Evolutionary conservation across 2,888 invertebrate genomes (phyloP).

Genomic region (Dorcus parallelipipedus): DNA sequence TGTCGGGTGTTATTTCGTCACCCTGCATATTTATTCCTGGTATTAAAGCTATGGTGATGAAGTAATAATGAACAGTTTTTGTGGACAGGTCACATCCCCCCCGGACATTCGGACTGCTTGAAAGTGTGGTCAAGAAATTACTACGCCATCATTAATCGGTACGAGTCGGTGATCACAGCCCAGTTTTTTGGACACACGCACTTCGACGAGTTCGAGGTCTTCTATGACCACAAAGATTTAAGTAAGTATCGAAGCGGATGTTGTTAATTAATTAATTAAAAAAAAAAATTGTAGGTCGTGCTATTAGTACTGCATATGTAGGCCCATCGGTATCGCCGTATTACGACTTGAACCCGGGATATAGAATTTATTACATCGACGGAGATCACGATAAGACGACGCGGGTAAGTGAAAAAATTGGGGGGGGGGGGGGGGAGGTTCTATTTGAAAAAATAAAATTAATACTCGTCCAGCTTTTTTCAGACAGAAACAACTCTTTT

Average conservation of each 20-base stretch:
- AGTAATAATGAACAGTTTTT: neutral
- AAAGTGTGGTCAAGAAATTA: constrained; percentile 96
- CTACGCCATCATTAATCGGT: constrained; percentile 83
- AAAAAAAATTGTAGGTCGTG: constrained; percentile 57
- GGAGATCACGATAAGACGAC: constrained; percentile 85
- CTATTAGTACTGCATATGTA: constrained; percentile 85
- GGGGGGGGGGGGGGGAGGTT: too few species aligned
- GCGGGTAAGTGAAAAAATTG: constrained; percentile 53
- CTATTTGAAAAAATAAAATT: too few species aligned
- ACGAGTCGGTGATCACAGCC: constrained; percentile 83
- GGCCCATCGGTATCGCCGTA: constrained; percentile 95
- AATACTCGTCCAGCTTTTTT: too few species aligned
- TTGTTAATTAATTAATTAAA: too few species aligned
- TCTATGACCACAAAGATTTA: constrained; percentile 81
- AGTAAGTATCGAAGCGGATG: constrained; percentile 48
- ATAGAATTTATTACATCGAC: constrained; percentile 92
- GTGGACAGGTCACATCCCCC: constrained; percentile 79
- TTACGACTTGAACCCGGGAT: constrained; percentile 88
- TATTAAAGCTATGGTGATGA: neutral
- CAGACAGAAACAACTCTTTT: too few species aligned
- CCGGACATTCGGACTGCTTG: constrained; percentile 88
- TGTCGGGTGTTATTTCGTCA: too few species aligned
- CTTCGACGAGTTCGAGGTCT: constrained; percentile 90
- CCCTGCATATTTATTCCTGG: too few species aligned
- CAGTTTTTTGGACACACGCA: constrained; percentile 95